Conservation (phyloP, 2,888 invertebrate species). For the Lutraria lutraria region DNA sequence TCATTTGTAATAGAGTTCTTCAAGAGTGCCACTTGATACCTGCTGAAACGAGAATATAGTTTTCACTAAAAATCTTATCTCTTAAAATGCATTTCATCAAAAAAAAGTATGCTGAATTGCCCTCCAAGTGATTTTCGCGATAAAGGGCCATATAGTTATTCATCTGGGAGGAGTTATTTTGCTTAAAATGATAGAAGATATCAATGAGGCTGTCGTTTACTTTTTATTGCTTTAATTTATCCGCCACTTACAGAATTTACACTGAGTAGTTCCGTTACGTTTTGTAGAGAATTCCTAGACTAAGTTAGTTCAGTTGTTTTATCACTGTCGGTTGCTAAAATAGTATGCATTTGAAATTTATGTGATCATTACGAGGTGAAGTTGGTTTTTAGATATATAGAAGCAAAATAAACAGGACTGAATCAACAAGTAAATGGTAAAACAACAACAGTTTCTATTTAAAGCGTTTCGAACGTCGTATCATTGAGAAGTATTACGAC, state of each 20-base stretch:
- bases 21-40: constrained; percentile 29
- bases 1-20: neutral
- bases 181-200: neutral
- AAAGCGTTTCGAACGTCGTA: no score
- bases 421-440: no score
- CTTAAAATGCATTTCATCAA: constrained; percentile 30
- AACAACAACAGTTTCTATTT: no score
- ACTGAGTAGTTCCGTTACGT: neutral
- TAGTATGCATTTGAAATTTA: no score
- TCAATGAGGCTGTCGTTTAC: neutral
- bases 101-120: constrained; percentile 19
- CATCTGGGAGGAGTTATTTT: neutral
- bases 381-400: no score
- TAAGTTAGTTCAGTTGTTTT: neutral
- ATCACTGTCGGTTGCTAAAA: no score
- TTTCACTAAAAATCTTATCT: constrained; percentile 32
- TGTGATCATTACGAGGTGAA: no score
- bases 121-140: constrained; percentile 20
- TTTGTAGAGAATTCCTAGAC: neutral
- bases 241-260: neutral
- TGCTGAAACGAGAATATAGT: constrained; percentile 10
- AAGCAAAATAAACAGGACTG: no score
- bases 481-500: no score
- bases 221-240: constrained; percentile 17
- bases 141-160: constrained; percentile 5